Evolutionary conservation across 2,113 vertebrate species (phyloP).

Genomic region (Canis aureus): DNA sequence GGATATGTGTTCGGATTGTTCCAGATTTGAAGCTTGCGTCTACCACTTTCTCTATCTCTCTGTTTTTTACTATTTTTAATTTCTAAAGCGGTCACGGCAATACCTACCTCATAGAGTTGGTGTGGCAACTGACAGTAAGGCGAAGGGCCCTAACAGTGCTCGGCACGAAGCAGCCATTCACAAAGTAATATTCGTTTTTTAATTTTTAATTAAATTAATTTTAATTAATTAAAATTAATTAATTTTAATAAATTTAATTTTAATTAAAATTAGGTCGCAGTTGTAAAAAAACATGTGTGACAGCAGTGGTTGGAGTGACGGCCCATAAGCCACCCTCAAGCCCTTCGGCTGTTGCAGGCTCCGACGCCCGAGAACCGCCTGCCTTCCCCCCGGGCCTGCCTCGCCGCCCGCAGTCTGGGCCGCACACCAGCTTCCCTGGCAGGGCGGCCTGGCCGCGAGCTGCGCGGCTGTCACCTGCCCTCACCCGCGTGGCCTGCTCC

Average conservation of each 20-base stretch:
- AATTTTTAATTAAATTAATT: background rate
- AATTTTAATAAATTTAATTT: no score
- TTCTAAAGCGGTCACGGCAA: background rate
- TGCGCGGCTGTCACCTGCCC: no score
- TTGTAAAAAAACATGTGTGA: no score
- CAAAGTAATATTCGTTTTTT: background rate
- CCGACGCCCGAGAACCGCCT: background rate
- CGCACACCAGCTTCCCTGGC: no score
- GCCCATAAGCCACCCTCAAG: fast-evolving
- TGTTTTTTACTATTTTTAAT: background rate
- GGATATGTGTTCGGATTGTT: background rate
- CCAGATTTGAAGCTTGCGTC: background rate
- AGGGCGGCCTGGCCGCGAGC: no score
- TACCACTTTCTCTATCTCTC: background rate
- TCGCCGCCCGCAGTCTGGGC: no score
- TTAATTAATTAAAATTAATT: no score
- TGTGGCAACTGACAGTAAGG: background rate
- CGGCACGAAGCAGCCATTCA: background rate
- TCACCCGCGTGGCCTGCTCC: no score
- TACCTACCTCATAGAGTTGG: background rate
- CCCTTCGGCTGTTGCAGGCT: background rate
- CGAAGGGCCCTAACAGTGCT: fast-evolving
- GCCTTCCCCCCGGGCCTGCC: no score
- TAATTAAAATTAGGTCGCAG: no score
- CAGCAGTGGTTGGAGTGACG: no score